A percentile compares a stretch with the other conserved stretches of the same genome.
phyloP scores from a whole-genome alignment of 2,113 vertebrate genomes.

The Archilochus colubris region DNA sequence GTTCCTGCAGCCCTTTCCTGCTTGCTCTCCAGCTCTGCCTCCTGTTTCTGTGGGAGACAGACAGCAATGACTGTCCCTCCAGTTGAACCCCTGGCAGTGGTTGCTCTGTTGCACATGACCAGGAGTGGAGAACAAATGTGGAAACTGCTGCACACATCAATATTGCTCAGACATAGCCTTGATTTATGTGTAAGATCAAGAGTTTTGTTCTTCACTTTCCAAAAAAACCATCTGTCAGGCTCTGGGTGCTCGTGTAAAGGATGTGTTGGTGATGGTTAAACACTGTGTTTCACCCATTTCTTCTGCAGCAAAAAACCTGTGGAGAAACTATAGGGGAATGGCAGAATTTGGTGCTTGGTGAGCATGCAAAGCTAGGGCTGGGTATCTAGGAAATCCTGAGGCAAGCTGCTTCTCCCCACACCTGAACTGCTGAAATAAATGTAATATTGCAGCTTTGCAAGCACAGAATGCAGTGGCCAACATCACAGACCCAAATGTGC shows the following conservation, averaged over 20 bases:
- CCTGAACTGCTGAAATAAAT: background rate
- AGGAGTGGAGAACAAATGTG: background rate
- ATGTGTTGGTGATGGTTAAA: background rate
- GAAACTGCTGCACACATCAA: background rate
- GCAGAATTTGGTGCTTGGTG: background rate
- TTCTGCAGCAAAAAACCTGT: background rate
- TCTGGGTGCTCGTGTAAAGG: background rate
- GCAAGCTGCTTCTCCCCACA: background rate
- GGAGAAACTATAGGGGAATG: background rate
- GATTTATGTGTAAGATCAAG: background rate
- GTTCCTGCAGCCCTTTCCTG: background rate
- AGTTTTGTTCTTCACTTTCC: background rate
- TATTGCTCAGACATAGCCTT: background rate
- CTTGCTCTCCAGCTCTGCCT: background rate
- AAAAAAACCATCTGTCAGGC: background rate
- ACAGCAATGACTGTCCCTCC: background rate
- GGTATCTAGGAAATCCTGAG: background rate
- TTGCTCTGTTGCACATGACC: background rate
- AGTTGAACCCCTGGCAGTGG: background rate
- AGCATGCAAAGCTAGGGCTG: background rate
- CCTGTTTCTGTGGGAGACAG: background rate
- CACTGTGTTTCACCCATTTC: background rate
- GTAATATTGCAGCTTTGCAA: background rate
- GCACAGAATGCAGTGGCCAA: background rate
- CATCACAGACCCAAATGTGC: background rate